Conservation (phyloP, 2,888 invertebrate genomes). For the Cryptophagus acutangulus region DNA sequence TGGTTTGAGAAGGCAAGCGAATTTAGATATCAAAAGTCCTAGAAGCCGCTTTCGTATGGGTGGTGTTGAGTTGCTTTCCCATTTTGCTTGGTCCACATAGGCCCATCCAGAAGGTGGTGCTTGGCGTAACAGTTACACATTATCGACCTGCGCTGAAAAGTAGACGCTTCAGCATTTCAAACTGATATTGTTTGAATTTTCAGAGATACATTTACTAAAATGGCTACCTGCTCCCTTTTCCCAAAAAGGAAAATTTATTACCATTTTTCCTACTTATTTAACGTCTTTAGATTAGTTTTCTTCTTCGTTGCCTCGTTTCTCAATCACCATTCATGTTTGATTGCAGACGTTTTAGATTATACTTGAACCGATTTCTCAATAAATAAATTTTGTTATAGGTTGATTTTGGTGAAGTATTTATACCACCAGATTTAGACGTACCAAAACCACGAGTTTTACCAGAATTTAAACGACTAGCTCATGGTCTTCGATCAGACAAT, state of each 20-base stretch:
- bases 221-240: conserved; percentile 18
- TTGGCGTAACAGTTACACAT: conserved; percentile 39
- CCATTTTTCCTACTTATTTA: conserved; percentile 6
- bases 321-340: conserved; percentile 13
- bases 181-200: conserved; percentile 9
- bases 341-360: background rate
- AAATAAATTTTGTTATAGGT: conserved; percentile 61
- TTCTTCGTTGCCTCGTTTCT: conserved; percentile 7
- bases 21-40: no score
- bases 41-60: conserved; percentile 1
- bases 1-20: no score
- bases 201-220: conserved; percentile 20
- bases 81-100: conserved; percentile 10
- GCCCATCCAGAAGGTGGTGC: conserved; percentile 38
- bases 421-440: conserved; percentile 70
- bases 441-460: conserved; percentile 77
- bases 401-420: conserved; percentile 82
- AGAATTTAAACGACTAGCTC: conserved; percentile 81
- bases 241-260: conserved; percentile 10
- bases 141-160: conserved; percentile 43
- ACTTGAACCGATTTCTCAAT: no score
- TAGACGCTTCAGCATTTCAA: conserved; percentile 17
- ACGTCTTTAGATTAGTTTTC: conserved; percentile 5
- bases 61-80: conserved; percentile 4
- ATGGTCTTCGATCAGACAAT: conserved; percentile 85